Evolutionary conservation across 2,888 invertebrate genomes (phyloP), one percentile per base, ranked within the genome.

Genomic region (Ophonus ardosiacus): DNA sequence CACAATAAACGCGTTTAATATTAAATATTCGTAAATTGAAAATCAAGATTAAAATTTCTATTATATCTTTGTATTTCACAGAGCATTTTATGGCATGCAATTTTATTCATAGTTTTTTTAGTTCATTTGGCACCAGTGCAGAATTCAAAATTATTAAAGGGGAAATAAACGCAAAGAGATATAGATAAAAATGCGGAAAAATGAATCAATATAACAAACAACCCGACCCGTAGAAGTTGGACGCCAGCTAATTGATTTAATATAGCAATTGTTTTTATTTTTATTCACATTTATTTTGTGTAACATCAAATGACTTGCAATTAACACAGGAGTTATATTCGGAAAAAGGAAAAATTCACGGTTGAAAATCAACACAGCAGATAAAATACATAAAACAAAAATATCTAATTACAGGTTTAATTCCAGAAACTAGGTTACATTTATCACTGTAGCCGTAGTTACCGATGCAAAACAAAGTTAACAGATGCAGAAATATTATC

Each of bases 401-500:
- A 68, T 68, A 68, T 68, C 68, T 68, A 68, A 68, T 68, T 68
- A 68, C 68, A 68, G 31, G 68, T 68, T 65, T 68, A 31, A 68
- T 68, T 68, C 13, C 15, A 68, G 68, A 68, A 68, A 68, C 68
- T 68, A 38, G n/a, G 68, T 68, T 68, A 31, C 31, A 38, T 68
- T 68, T 68, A 68, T 38, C 68, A 38, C 38, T 15, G 68, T 68
- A 38, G 7, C 63, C 63, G 17, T 63, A 13, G 63, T 63, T 63
- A 63, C 63, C 63, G 24, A 21, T 63, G 24, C 63, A 63, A 59
- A 61, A 61, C 61, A 61, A 61, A 61, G 61, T 61, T 61, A 61
- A 61, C 18, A 61, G 61, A 61, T 61, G 61, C 61, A 61, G 21
- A 61, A 61, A 61, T 61, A 61, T 61, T 59, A 59, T 59, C 59